Conservation (phyloP, 2,113 vertebrate genomes). For the Merops nubicus region DNA sequence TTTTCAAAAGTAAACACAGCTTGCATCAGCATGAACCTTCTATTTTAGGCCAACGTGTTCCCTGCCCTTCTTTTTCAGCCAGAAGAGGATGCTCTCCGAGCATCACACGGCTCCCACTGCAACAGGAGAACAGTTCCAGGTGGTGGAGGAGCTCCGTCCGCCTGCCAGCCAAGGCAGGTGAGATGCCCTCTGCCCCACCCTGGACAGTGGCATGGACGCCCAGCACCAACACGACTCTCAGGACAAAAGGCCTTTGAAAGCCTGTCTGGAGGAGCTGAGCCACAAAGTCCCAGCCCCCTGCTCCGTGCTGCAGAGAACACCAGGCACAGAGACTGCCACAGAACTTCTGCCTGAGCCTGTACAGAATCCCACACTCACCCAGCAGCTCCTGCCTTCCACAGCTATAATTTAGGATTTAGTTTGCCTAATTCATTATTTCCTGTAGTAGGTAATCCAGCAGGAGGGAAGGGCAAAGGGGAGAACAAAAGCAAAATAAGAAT, state of each 20-base stretch:
- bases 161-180: neutral
- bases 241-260: neutral
- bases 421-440: neutral
- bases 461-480: neutral
- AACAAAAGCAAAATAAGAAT: neutral
- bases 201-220: too few species aligned
- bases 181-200: neutral
- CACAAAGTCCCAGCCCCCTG: neutral
- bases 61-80: neutral
- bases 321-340: neutral
- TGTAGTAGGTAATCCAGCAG: neutral
- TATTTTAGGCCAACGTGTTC: neutral
- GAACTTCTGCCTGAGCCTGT: neutral
- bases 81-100: neutral
- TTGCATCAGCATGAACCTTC: constrained; percentile 32
- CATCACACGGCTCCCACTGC: neutral
- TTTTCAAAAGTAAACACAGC: constrained; percentile 72
- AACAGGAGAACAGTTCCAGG: neutral
- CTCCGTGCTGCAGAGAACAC: neutral
- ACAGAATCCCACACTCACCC: rapidly evolving
- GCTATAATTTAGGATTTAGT: neutral
- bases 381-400: neutral
- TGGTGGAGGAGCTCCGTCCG: neutral
- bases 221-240: neutral
- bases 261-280: neutral